Evolutionary conservation across 2,113 vertebrate genomes (phyloP).

Genomic region (Aphyosemion australe): DNA sequence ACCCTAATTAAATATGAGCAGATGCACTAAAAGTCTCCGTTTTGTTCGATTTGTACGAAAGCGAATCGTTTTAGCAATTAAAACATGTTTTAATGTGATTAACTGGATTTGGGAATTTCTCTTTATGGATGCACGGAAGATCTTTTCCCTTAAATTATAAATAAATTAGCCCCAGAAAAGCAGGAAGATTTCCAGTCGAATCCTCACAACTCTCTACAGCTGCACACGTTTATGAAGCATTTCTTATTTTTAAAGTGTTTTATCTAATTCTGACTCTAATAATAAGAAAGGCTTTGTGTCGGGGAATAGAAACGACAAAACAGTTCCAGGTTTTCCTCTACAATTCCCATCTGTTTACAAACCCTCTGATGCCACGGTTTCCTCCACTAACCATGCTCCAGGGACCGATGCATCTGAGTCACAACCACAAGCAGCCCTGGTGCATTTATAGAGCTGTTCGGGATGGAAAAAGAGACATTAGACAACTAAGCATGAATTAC

Average conservation of each 20-base stretch:
- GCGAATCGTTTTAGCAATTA: too few species aligned
- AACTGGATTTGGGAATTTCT: too few species aligned
- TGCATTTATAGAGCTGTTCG: constrained; percentile 17
- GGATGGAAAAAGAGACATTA: not conserved
- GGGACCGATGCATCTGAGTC: not conserved
- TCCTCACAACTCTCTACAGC: not conserved
- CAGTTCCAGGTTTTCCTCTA: not conserved
- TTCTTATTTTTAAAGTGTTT: not conserved
- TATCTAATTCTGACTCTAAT: too few species aligned
- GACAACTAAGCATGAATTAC: constrained; percentile 10
- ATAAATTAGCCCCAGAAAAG: not conserved
- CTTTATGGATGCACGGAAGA: too few species aligned
- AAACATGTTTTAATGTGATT: too few species aligned
- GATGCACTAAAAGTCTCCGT: too few species aligned
- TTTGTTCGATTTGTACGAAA: too few species aligned
- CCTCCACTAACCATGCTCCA: constrained; percentile 6
- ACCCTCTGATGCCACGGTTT: constrained; percentile 16
- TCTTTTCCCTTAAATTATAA: not conserved
- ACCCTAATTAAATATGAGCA: too few species aligned
- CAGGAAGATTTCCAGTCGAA: not conserved
- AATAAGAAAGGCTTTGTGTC: too few species aligned
- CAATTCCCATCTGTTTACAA: constrained; percentile 21
- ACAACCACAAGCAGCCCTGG: constrained; percentile 17
- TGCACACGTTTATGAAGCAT: too few species aligned
- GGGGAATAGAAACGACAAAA: not conserved